Percentiles rank a stretch among this genome's conserved stretches.
Conservation (phyloP, 2,888 invertebrate species). For the Caenorhabditis becei region DNA sequence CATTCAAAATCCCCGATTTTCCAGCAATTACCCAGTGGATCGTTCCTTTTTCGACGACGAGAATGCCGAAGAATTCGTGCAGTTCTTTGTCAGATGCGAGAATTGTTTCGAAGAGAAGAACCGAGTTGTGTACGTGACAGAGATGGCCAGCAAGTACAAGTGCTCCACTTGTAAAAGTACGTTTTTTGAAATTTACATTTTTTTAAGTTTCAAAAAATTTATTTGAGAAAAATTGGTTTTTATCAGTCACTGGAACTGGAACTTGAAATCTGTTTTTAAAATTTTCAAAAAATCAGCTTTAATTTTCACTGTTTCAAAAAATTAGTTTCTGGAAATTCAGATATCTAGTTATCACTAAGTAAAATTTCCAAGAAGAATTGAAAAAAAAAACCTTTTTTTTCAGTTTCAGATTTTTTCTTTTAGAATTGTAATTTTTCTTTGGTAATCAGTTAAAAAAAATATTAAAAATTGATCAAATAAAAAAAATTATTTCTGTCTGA, state of each 20-base stretch:
- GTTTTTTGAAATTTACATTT: neutral
- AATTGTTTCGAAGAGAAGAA: neutral
- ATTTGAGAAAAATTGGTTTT: neutral
- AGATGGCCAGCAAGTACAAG: neutral
- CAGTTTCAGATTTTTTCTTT: too few relatives aligned
- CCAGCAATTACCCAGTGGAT: slow-evolving; percentile 11
- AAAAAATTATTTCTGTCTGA: neutral
- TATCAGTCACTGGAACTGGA: neutral
- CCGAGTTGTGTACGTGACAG: neutral
- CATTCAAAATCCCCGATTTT: too few relatives aligned
- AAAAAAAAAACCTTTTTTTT: too few relatives aligned
- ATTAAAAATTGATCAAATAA: too few relatives aligned
- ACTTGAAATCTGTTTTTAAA: too few relatives aligned
- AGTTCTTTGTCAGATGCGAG: slow-evolving; percentile 1
- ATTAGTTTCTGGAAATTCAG: too few relatives aligned
- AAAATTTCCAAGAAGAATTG: neutral
- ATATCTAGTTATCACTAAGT: too few relatives aligned
- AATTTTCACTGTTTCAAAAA: too few relatives aligned
- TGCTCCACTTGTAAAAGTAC: neutral
- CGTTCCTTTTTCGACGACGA: slow-evolving; percentile 13
- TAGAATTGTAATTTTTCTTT: too few relatives aligned
- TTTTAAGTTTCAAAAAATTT: slow-evolving; percentile 1
- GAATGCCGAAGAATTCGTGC: slow-evolving; percentile 3
- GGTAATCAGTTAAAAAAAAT: too few relatives aligned
- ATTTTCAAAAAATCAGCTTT: too few relatives aligned